A percentile compares a stretch with the other conserved stretches of the same genome.
These are phyloP conservation scores for Probosciger aterrimus DNA, from an alignment of 2,113 vertebrate species.

Conservation along the genomic window DNA sequence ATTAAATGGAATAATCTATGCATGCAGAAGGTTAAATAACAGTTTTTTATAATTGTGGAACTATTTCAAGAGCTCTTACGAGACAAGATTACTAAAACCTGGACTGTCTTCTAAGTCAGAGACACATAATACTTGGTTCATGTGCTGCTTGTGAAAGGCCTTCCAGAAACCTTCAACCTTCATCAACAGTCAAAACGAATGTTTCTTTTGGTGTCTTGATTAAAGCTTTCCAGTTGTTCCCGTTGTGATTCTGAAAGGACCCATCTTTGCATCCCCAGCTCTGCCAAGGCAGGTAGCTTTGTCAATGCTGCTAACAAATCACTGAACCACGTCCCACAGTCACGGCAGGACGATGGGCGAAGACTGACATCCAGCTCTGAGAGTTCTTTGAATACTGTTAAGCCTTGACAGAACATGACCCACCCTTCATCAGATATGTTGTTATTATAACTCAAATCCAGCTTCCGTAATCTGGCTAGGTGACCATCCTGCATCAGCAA, in stretches of 20 bases:
- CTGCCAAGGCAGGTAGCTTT: slow-evolving; percentile 70
- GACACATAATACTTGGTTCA: background rate
- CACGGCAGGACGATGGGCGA: slow-evolving; percentile 55
- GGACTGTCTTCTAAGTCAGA: background rate
- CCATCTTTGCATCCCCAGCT: slow-evolving; percentile 81
- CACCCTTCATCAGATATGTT: slow-evolving; percentile 74
- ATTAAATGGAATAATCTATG: background rate
- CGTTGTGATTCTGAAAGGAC: slow-evolving; percentile 48
- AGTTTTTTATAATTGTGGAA: background rate
- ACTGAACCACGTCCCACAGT: slow-evolving; percentile 76
- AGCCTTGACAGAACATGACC: slow-evolving; percentile 70
- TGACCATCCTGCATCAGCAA: slow-evolving; percentile 54
- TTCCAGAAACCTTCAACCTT: background rate
- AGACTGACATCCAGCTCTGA: slow-evolving; percentile 83
- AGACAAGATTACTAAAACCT: background rate
- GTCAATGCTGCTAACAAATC: slow-evolving; percentile 72
- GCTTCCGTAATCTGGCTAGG: slow-evolving; percentile 68
- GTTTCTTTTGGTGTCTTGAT: slow-evolving; percentile 59
- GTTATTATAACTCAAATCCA: slow-evolving; percentile 87
- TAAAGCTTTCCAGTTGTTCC: slow-evolving; percentile 65
- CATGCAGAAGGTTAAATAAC: background rate
- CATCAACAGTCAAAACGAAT: slow-evolving; percentile 72
- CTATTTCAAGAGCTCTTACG: background rate
- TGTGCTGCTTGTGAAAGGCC: background rate
- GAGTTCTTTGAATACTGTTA: slow-evolving; percentile 73